Evolutionary conservation across 2,113 vertebrate species (phyloP).

Genomic region (Labeo catla): DNA sequence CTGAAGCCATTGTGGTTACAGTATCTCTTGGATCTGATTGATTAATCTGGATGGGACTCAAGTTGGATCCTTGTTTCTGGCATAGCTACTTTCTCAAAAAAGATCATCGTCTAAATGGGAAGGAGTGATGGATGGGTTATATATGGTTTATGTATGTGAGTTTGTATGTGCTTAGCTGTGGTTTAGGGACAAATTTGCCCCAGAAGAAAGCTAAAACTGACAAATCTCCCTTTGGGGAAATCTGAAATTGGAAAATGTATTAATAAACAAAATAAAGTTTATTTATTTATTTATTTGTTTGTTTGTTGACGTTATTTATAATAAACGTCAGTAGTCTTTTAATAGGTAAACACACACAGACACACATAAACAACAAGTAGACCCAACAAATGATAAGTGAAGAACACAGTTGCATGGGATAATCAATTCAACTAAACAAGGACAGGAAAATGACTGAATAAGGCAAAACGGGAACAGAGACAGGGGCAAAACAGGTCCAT

Average conservation of each 20-base stretch:
- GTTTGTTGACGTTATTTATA: too few relatives aligned
- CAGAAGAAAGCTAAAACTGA: background rate
- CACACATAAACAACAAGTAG: too few relatives aligned
- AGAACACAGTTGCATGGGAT: too few relatives aligned
- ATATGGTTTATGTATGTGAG: background rate
- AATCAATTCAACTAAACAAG: too few relatives aligned
- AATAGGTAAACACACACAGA: too few relatives aligned
- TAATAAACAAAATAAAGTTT: background rate
- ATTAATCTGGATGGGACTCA: slow-evolving; percentile 19
- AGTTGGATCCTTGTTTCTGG: slow-evolving; percentile 26
- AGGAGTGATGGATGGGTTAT: background rate
- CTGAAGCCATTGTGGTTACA: background rate
- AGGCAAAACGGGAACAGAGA: too few relatives aligned
- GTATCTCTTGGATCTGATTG: slow-evolving; percentile 10
- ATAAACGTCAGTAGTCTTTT: too few relatives aligned
- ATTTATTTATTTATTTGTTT: background rate
- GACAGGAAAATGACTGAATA: too few relatives aligned
- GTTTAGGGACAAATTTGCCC: background rate
- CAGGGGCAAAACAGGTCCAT: too few relatives aligned
- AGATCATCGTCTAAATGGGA: background rate
- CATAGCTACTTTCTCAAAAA: background rate
- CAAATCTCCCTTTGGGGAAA: background rate
- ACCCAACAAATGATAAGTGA: too few relatives aligned
- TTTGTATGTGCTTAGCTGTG: background rate
- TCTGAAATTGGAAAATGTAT: background rate